phyloP scores from a whole-genome alignment of 2,888 invertebrate genomes.

The Drosophila rellima region DNA sequence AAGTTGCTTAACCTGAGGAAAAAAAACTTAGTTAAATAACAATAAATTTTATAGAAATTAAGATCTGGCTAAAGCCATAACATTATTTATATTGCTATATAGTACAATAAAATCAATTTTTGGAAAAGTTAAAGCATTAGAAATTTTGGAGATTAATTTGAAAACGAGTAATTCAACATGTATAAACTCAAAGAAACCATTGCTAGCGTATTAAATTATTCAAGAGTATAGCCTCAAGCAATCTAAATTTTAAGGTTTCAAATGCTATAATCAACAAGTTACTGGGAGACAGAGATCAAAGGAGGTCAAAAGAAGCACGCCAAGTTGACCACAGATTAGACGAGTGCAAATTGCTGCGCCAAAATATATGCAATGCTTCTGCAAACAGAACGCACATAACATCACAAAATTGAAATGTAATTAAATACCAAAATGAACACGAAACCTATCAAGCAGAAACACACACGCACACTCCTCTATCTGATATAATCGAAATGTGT shows the following conservation, averaged over 20 bases:
- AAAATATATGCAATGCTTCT: slow-evolving; percentile 40
- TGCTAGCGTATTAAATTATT: slow-evolving; percentile 13
- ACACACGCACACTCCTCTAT: slow-evolving; percentile 6
- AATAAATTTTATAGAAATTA: neutral
- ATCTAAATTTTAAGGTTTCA: neutral
- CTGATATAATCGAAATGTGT: slow-evolving; percentile 70
- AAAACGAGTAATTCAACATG: neutral
- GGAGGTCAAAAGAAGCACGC: slow-evolving; percentile 15
- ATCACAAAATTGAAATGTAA: slow-evolving; percentile 76
- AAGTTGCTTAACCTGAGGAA: slow-evolving; percentile 91
- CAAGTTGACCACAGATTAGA: slow-evolving; percentile 38
- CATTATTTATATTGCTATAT: too few species aligned
- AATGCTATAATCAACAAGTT: slow-evolving; percentile 44
- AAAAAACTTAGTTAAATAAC: slow-evolving; percentile 2
- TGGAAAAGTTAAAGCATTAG: too few species aligned
- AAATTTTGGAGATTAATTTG: too few species aligned
- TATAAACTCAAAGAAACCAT: neutral
- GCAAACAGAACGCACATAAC: slow-evolving; percentile 26
- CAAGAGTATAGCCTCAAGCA: neutral
- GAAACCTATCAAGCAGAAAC: slow-evolving; percentile 46
- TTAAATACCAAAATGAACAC: slow-evolving; percentile 73
- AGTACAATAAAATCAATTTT: too few species aligned
- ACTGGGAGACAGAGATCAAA: neutral
- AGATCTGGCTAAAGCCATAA: neutral
- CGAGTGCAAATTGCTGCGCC: slow-evolving; percentile 54